phyloP scores from a whole-genome alignment of 2,113 vertebrate species.

The Daubentonia madagascariensis region DNA sequence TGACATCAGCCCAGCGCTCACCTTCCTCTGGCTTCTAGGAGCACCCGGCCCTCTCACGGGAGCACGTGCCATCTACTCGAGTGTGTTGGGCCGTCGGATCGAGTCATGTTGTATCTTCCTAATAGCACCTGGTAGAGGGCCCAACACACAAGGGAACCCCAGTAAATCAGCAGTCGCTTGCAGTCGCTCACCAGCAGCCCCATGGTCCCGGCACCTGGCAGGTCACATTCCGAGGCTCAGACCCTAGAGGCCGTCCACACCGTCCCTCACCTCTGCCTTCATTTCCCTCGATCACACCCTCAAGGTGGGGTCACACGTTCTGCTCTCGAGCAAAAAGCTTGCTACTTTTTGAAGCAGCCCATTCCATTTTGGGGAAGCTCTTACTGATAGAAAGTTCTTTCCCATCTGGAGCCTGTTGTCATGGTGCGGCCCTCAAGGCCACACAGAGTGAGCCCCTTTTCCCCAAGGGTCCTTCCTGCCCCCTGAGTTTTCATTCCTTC shows the following conservation, averaged over 20 bases:
- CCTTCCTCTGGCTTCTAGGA: background rate
- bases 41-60: background rate
- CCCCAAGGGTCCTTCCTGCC: no score
- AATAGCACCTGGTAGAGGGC: background rate
- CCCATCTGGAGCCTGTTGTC: no score
- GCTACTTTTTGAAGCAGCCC: background rate
- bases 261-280: background rate
- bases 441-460: rapidly evolving
- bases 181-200: background rate
- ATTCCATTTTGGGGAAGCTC: background rate
- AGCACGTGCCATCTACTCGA: rapidly evolving
- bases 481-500: background rate
- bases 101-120: background rate
- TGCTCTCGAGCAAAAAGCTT: background rate
- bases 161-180: background rate
- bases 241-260: rapidly evolving
- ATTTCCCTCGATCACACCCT: background rate
- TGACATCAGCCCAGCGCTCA: rapidly evolving
- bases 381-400: background rate
- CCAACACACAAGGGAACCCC: no score
- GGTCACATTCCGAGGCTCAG: background rate
- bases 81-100: background rate
- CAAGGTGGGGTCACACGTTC: background rate
- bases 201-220: rapidly evolving
- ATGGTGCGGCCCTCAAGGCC: no score